Percentiles rank a stretch among this genome's conserved stretches.
Evolutionary conservation across 2,888 invertebrate species (phyloP).

Genomic region (Rotaria macrura): DNA sequence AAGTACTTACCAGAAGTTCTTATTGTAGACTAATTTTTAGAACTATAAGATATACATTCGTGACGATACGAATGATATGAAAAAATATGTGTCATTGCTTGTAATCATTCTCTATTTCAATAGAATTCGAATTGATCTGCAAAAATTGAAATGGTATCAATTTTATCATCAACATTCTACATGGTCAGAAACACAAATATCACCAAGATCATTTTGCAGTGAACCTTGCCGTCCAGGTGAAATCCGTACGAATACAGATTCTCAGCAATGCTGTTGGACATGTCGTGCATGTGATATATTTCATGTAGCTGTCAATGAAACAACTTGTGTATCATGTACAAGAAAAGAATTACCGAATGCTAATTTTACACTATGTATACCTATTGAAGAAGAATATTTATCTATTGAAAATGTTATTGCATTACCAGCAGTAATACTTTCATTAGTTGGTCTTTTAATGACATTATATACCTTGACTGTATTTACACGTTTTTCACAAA

Average conservation of each 20-base stretch:
- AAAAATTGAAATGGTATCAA: background rate
- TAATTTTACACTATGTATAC: background rate
- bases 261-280: slow-evolving; percentile 19
- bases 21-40: too few relatives aligned
- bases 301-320: background rate
- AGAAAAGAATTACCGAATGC: background rate
- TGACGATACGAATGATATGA: too few relatives aligned
- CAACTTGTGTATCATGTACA: background rate
- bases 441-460: slow-evolving; percentile 57
- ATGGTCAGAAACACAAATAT: background rate
- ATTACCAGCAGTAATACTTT: slow-evolving; percentile 53
- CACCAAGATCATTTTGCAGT: background rate
- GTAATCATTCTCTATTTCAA: background rate
- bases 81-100: too few relatives aligned
- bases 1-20: too few relatives aligned
- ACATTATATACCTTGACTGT: slow-evolving; percentile 59
- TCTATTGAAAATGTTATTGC: background rate
- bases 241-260: slow-evolving; percentile 9
- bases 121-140: background rate
- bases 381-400: background rate
- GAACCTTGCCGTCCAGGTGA: slow-evolving; percentile 5
- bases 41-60: too few relatives aligned
- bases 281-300: background rate
- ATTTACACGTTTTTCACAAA: slow-evolving; percentile 56
- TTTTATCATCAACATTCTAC: background rate